Evolutionary conservation across 2,888 invertebrate genomes (phyloP), one percentile per base, ranked within the genome.

Genomic region (Tolmerus cingulatus): DNA sequence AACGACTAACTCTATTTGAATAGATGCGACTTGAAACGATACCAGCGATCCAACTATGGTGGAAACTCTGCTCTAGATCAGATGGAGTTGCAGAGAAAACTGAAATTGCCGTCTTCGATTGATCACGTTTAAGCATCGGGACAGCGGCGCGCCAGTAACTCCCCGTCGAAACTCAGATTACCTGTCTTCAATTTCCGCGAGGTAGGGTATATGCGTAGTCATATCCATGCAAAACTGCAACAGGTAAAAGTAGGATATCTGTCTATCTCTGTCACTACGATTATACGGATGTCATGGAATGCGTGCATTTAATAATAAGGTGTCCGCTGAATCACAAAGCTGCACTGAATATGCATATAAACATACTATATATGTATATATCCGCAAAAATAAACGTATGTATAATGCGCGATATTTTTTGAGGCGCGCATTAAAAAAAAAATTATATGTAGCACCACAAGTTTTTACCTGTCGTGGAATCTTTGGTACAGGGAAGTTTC

Each of bases 91-190:
- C 43, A 43, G 23, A 40, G 37, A 78, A 43, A 40, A 78, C 78
- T 78, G 78, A 78, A 78, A 16, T 43, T 23, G n/a, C 37, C 43
- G 78, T 37, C 40, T 78, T 78, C 37, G 43, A 19, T 37, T 78
- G 78, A 78, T 78, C 78, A 78, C 37, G 78, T 78, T 43, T 23
- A 46, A 78, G 43, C 78, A 78, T 78, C 40, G n/a, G 78, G 40
- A 78, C 5, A 16, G 40, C 46, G 19, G 78, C 19, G 40, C 78
- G 19, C 14, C 43, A 23, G 43, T 66, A 46, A 37, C 78, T 43
- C 78, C 78, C 37, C 40, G 37, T 78, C 76, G 43, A 78, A 40
- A 43, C 23, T 43, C 78, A 37, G 34, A 16, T n/a, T 78, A 40
- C n/a, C 78, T 78, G 78, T 78, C 40, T 66, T 66, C 43, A 43